phyloP scores from a whole-genome alignment of 37 sponge, comb jelly and placozoan species.

The Petrosia ficiformis region DNA sequence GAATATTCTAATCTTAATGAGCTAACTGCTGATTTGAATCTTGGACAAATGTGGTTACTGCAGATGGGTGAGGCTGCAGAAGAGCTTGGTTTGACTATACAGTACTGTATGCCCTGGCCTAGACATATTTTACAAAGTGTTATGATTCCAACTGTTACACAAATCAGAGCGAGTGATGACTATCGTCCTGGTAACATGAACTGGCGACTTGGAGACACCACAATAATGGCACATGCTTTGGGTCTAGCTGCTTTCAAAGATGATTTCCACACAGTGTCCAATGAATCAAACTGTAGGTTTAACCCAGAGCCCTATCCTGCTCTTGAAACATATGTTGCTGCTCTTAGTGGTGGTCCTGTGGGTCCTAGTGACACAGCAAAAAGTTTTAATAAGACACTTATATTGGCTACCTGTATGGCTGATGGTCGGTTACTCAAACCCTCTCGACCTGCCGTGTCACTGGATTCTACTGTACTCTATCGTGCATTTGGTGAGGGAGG shows the following conservation, averaged over 20 bases:
- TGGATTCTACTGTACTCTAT: conserved; percentile 64
- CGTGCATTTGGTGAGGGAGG: conserved; percentile 59
- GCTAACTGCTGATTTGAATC: conserved; percentile 14
- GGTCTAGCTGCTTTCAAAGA: conserved; percentile 82
- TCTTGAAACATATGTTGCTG: conserved; percentile 64
- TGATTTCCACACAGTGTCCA: conserved; percentile 22
- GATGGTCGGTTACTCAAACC: conserved; percentile 75
- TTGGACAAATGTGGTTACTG: conserved; percentile 55
- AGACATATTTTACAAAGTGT: conserved; percentile 57
- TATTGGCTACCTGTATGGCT: conserved; percentile 70
- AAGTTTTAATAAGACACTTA: conserved; percentile 38
- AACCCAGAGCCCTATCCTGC: conserved; percentile 41
- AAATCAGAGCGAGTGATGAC: conserved; percentile 70
- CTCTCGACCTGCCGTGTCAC: conserved; percentile 56
- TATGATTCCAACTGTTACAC: conserved; percentile 66
- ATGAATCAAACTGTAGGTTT: conserved; percentile 18
- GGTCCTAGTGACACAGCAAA: conserved; percentile 60
- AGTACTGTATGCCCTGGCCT: conserved; percentile 85
- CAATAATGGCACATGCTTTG: conserved; percentile 58
- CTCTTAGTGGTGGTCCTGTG: conserved; percentile 65
- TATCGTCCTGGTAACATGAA: conserved; percentile 70
- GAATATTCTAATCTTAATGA: not conserved
- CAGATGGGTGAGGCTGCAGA: conserved; percentile 75
- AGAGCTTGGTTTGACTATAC: conserved; percentile 59
- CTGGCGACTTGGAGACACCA: conserved; percentile 78